Evolutionary conservation across 1,140 invertebrate genomes (phyloP).

Genomic region (Yoshiicerus persimilis): DNA sequence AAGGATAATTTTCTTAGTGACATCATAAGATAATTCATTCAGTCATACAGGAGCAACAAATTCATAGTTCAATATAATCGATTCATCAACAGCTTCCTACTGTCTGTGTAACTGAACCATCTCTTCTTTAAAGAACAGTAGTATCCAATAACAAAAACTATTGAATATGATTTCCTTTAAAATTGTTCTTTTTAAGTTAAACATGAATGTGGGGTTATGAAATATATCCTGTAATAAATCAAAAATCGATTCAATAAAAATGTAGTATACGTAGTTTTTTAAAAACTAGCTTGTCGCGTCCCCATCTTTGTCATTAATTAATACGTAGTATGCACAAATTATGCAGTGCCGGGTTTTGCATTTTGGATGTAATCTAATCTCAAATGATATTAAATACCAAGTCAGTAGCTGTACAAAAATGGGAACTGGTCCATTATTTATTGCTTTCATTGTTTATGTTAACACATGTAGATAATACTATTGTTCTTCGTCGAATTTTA

Average conservation of each 20-base stretch:
- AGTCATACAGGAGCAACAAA: slow-evolving; percentile 16
- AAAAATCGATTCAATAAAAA: slow-evolving; percentile 19
- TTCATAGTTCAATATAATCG: background rate
- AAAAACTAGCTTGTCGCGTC: background rate
- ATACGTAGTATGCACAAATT: background rate
- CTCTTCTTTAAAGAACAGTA: background rate
- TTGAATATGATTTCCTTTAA: background rate
- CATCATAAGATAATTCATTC: background rate
- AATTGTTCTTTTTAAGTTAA: slow-evolving; percentile 9
- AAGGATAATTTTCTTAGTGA: slow-evolving; percentile 58
- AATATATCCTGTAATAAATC: slow-evolving; percentile 18
- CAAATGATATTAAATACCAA: too few species aligned
- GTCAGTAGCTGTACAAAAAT: too few species aligned
- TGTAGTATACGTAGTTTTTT: slow-evolving; percentile 20
- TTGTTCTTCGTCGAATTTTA: too few species aligned
- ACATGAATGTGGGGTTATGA: background rate
- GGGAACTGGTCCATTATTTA: too few species aligned
- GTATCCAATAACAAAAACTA: background rate
- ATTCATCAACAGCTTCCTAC: background rate
- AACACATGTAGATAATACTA: too few species aligned
- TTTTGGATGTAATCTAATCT: background rate
- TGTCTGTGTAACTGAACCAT: background rate
- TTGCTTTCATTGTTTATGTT: too few species aligned
- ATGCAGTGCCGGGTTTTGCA: background rate
- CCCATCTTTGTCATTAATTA: background rate